Evolutionary conservation across 2,797 vertebrate genomes (phyloP).

Genomic region (Sebastes nivosus): DNA sequence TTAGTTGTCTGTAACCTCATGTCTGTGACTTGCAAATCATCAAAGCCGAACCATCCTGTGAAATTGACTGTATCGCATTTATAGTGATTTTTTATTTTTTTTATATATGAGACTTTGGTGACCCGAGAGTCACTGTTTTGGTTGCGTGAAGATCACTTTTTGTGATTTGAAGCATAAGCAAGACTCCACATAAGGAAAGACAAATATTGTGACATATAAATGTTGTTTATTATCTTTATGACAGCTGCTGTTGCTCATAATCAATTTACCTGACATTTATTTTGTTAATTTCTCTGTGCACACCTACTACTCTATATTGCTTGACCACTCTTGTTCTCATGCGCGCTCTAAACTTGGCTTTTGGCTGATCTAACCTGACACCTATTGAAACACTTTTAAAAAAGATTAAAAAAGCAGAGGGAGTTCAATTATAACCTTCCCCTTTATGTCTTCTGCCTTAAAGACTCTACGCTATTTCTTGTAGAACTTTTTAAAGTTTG

Average conservation of each 20-base stretch:
- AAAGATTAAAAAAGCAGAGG: conserved; percentile 6
- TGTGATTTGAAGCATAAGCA: conserved; percentile 28
- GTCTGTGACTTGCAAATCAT: conserved; percentile 64
- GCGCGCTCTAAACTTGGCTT: conserved; percentile 70
- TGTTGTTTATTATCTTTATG: conserved; percentile 33
- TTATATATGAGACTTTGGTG: conserved; percentile 37
- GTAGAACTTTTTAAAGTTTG: neutral
- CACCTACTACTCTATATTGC: conserved; percentile 29
- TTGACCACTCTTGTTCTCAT: conserved; percentile 41
- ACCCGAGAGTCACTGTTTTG: conserved; percentile 43
- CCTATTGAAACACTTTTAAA: conserved; percentile 31
- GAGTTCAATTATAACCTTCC: conserved; percentile 56
- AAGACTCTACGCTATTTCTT: neutral
- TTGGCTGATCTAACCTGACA: conserved; percentile 72
- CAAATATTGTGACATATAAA: conserved; percentile 12
- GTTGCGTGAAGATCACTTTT: conserved; percentile 3
- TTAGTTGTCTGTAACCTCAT: conserved; percentile 69
- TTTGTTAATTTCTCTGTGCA: conserved; percentile 28
- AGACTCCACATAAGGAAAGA: conserved; percentile 28
- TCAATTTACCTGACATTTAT: conserved; percentile 14
- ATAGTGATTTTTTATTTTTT: neutral
- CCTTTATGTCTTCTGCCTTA: conserved; percentile 52
- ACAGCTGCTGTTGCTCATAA: conserved; percentile 13
- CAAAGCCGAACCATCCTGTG: conserved; percentile 19
- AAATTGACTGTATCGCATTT: neutral